A percentile compares a stretch with the other conserved stretches of the same genome.
Conservation (phyloP, 2,113 vertebrate species). For the Hemiscyllium ocellatum region DNA sequence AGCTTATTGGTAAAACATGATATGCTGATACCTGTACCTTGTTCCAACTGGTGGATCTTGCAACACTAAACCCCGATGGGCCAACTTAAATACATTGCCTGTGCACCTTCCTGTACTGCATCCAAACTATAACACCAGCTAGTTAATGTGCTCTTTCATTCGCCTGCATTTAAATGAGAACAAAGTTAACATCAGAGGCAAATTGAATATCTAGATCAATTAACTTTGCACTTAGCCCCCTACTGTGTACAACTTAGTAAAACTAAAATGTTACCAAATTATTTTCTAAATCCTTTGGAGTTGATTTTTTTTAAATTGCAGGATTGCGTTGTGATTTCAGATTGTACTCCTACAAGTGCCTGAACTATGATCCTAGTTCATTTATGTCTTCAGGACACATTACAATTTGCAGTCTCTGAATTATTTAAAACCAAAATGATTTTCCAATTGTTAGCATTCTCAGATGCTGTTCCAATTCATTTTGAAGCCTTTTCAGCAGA, state of each 20-base stretch:
- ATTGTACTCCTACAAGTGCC: neutral
- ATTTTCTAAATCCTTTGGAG: neutral
- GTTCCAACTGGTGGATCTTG: neutral
- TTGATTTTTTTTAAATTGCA: neutral
- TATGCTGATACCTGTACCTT: neutral
- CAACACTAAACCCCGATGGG: neutral
- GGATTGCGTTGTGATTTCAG: neutral
- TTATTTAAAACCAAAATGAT: neutral
- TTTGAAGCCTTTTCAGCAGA: neutral
- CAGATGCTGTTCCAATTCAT: neutral
- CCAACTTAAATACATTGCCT: neutral
- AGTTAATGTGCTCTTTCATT: neutral
- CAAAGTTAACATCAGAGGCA: neutral
- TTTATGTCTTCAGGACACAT: neutral
- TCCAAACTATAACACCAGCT: neutral
- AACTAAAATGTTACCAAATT: conserved; percentile 5
- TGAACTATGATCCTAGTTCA: neutral
- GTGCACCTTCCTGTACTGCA: neutral
- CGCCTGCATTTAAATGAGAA: neutral
- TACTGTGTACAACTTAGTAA: neutral
- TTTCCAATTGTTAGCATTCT: neutral
- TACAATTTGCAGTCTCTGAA: neutral
- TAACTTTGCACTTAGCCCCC: neutral
- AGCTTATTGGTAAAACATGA: neutral
- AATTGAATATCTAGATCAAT: neutral